Evolutionary conservation across 2,113 vertebrate species (phyloP).

Genomic region (Gadus chalcogrammus): DNA sequence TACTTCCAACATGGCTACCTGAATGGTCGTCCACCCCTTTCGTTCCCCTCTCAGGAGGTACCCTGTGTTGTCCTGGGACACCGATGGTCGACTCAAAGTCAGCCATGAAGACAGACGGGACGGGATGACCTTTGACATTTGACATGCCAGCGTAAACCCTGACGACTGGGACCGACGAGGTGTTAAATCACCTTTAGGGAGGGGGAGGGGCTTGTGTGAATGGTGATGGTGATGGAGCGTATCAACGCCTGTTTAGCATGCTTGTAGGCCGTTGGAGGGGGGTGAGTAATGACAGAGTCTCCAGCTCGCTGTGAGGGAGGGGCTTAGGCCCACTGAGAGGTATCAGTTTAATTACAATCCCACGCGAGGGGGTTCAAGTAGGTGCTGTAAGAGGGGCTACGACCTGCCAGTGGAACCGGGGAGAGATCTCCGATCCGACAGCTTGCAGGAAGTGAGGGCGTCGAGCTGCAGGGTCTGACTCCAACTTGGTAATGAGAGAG

Average conservation of each 20-base stretch:
- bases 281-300: background rate
- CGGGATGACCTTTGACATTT: conserved; percentile 45
- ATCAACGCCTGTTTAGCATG: no score
- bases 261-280: conserved; percentile 11
- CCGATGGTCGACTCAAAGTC: no score
- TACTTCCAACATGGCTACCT: no score
- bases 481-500: background rate
- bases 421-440: background rate
- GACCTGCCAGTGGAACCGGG: background rate
- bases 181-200: conserved; percentile 34
- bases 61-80: no score
- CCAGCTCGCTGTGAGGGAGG: background rate
- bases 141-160: conserved; percentile 45
- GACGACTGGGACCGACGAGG: conserved; percentile 55
- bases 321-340: background rate
- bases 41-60: no score
- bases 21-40: no score
- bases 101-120: conserved; percentile 25
- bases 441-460: background rate
- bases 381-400: conserved; percentile 9
- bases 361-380: no score
- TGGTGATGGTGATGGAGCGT: conserved; percentile 36
- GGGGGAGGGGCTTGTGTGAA: no score
- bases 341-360: conserved; percentile 10
- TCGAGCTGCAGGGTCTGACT: conserved; percentile 5